Conservation (phyloP, 2,113 vertebrate species). For the Osmerus eperlanus region DNA sequence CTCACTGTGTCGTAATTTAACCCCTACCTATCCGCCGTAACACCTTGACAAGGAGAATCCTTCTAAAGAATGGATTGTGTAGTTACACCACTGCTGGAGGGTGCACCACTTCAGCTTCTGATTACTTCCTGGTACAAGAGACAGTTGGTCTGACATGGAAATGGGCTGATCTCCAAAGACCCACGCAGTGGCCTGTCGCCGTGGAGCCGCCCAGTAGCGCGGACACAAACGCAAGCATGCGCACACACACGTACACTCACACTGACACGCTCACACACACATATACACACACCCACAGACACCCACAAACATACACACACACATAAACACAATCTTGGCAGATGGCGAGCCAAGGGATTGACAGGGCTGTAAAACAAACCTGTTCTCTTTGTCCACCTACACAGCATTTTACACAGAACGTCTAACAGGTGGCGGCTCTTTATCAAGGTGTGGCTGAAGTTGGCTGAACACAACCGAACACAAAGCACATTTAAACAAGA, state of each 20-base stretch:
- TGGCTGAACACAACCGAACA: slow-evolving; percentile 37
- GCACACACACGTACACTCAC: background rate
- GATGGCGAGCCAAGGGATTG: slow-evolving; percentile 65
- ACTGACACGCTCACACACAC: background rate
- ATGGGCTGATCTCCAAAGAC: background rate
- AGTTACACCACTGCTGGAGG: slow-evolving; percentile 62
- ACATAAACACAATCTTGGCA: slow-evolving; percentile 49
- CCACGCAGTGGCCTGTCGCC: background rate
- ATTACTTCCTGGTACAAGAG: slow-evolving; percentile 56
- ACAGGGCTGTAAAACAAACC: slow-evolving; percentile 73
- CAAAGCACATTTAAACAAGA: slow-evolving; percentile 52
- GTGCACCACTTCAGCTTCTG: slow-evolving; percentile 57
- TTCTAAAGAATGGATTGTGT: slow-evolving; percentile 60
- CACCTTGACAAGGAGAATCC: slow-evolving; percentile 60
- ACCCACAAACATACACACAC: slow-evolving; percentile 18
- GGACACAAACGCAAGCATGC: background rate
- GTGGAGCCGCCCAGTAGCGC: background rate
- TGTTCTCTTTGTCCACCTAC: slow-evolving; percentile 71
- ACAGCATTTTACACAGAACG: slow-evolving; percentile 61
- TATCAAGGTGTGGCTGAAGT: slow-evolving; percentile 70
- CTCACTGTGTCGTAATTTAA: slow-evolving; percentile 67
- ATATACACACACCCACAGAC: slow-evolving; percentile 11
- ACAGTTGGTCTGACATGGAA: slow-evolving; percentile 11
- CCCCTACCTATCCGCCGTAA: slow-evolving; percentile 54
- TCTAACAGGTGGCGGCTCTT: slow-evolving; percentile 72